phyloP scores from a whole-genome alignment of 1,140 invertebrate genomes.

The Eufriesea mexicana region DNA sequence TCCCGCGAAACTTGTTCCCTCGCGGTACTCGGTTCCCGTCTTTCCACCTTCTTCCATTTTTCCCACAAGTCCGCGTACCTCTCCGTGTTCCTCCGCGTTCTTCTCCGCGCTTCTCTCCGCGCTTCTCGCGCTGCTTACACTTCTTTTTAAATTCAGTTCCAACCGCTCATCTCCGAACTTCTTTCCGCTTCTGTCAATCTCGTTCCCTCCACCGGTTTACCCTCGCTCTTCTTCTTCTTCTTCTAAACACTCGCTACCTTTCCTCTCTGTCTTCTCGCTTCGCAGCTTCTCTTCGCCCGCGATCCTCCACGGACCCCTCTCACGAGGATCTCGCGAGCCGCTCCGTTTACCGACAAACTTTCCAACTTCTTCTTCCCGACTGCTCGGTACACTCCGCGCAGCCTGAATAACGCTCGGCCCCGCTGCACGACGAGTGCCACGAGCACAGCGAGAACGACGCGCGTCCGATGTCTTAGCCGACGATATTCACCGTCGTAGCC shows the following conservation, averaged over 20 bases:
- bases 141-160: not conserved
- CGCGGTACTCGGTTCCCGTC: not conserved
- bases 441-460: constrained; percentile 29
- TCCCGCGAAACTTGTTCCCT: constrained; percentile 3
- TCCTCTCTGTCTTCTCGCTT: not conserved
- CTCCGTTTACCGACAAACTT: constrained; percentile 60
- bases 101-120: not conserved
- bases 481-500: constrained; percentile 67
- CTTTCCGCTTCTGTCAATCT: not conserved
- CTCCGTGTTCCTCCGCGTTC: not conserved
- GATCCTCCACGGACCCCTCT: constrained; percentile 41
- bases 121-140: not conserved
- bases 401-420: constrained; percentile 20
- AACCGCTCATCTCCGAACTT: not conserved
- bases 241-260: not conserved
- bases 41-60: not conserved
- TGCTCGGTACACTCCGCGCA: constrained; percentile 20
- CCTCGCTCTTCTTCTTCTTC: too few relatives aligned
- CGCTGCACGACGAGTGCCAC: too few relatives aligned
- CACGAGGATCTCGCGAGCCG: not conserved
- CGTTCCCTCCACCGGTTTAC: not conserved
- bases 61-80: not conserved
- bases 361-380: constrained; percentile 29
- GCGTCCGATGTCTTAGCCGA: constrained; percentile 55
- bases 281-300: not conserved